Evolutionary conservation across 1,140 invertebrate species (phyloP), one percentile per base, ranked within the genome.

Genomic region (Lanistes nyassanus): DNA sequence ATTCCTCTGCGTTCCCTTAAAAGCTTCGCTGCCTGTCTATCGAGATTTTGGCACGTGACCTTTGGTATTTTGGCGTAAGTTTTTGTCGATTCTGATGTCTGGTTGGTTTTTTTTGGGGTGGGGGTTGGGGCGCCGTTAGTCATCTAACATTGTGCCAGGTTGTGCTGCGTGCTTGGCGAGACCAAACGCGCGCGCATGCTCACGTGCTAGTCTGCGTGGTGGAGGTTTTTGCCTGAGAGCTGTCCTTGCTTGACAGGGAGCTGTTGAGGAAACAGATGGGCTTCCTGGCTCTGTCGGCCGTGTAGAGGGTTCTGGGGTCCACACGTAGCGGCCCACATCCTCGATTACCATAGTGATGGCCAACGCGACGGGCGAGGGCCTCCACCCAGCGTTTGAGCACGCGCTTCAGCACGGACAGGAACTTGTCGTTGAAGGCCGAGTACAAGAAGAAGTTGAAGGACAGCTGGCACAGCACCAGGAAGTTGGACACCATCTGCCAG

Each of bases 361-460:
- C 58, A 21, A 71, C 64, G 47, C 70, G 34, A 13, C 56, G 55
- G 2, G 23, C n/a, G 19, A 81, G 16, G 60, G 70, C 72, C 74
- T 81, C 79, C 31, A 76, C 58, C 69, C 78, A 82, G 7, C 76
- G 71, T 19, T 39, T 75, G n/a, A 77, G 64, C 53, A 79, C 80
- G 19, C 67, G 55, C 19, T 72, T 72, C 34, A 72, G 60, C 29
- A 72, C 70, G 16, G 79, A 68, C 19, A 82, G 76, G 73, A 87
- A 87, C 74, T 85, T 87, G 53, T 82, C 75, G 76, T 87, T 87
- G 70, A 87, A 86, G 34, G 83, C 81, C 71, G 83, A 85, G 74
- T 86, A 87, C 5, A 86, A 78, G 2, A 87, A 81, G 76, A 86
- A 87, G 75, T 87, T 87, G 4, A 87, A 76, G n/a, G 84, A 86